These are phyloP conservation scores for Calliscelio sp. DNA, from an alignment of 2,888 invertebrate genomes.

Conservation along the genomic window DNA sequence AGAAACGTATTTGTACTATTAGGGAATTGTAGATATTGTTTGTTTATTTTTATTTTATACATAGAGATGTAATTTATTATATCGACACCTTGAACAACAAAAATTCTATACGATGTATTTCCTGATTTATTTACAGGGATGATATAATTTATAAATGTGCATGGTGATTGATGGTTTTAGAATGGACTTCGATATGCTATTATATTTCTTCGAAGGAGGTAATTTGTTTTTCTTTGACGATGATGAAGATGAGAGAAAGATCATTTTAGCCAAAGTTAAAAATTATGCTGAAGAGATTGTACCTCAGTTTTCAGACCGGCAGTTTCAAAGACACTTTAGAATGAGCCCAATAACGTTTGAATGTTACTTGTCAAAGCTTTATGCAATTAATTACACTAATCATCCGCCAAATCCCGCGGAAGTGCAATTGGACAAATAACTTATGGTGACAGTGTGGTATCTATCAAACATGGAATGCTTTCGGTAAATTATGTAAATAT, in stretches of 20 bases:
- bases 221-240: neutral
- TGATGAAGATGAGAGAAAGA: conserved; percentile 8
- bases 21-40: too few species aligned
- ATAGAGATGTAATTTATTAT: too few species aligned
- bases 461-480: conserved; percentile 1
- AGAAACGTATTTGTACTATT: too few species aligned
- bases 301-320: neutral
- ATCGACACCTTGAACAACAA: too few species aligned
- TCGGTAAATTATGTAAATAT: neutral
- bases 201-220: too few species aligned
- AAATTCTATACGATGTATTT: too few species aligned
- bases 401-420: neutral
- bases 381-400: neutral
- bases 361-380: neutral
- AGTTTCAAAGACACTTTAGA: conserved; percentile 10
- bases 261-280: neutral
- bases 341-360: conserved; percentile 15
- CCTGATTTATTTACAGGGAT: too few species aligned
- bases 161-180: too few species aligned
- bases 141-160: too few species aligned
- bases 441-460: conserved; percentile 6
- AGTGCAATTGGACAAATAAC: neutral
- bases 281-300: conserved; percentile 17
- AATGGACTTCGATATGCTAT: too few species aligned
- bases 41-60: too few species aligned